Percentiles rank a stretch among this genome's conserved stretches.
Evolutionary conservation across 2,797 vertebrate genomes (phyloP).

Genomic region (Lerista edwardsae): DNA sequence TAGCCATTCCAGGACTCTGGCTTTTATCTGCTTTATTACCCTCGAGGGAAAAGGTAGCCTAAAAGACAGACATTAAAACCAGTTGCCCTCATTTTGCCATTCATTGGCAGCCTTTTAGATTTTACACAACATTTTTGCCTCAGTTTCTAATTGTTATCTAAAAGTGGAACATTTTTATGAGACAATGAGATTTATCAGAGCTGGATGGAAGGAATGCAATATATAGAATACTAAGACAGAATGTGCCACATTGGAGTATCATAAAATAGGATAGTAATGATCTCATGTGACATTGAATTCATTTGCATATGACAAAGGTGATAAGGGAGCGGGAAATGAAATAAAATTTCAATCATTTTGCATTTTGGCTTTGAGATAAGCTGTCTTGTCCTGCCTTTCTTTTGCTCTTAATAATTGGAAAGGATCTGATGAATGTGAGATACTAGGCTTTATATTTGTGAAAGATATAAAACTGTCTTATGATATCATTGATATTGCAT

Average conservation of each 20-base stretch:
- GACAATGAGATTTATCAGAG: conserved; percentile 25
- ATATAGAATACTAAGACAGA: conserved; percentile 34
- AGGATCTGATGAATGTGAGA: conserved; percentile 11
- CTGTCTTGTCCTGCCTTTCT: conserved; percentile 14
- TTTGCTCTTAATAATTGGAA: not conserved
- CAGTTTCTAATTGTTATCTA: conserved; percentile 57
- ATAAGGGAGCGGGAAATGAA: conserved; percentile 50
- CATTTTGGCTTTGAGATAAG: conserved; percentile 28
- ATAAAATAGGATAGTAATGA: not conserved
- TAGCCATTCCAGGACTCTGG: conserved; percentile 67
- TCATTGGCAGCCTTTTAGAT: conserved; percentile 49
- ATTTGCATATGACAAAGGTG: conserved; percentile 49
- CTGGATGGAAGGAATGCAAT: not conserved
- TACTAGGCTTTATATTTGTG: conserved; percentile 15
- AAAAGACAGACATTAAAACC: conserved; percentile 64
- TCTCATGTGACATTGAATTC: conserved; percentile 36
- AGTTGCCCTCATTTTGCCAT: conserved; percentile 53
- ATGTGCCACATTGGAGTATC: conserved; percentile 27
- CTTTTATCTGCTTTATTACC: conserved; percentile 75
- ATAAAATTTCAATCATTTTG: conserved; percentile 38
- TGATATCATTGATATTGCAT: not conserved
- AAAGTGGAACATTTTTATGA: conserved; percentile 50
- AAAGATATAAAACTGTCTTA: conserved; percentile 3
- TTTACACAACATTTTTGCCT: conserved; percentile 49
- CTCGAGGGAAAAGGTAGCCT: conserved; percentile 55